phyloP scores from a whole-genome alignment of 2,797 vertebrate genomes.

The Ataeniobius toweri region DNA sequence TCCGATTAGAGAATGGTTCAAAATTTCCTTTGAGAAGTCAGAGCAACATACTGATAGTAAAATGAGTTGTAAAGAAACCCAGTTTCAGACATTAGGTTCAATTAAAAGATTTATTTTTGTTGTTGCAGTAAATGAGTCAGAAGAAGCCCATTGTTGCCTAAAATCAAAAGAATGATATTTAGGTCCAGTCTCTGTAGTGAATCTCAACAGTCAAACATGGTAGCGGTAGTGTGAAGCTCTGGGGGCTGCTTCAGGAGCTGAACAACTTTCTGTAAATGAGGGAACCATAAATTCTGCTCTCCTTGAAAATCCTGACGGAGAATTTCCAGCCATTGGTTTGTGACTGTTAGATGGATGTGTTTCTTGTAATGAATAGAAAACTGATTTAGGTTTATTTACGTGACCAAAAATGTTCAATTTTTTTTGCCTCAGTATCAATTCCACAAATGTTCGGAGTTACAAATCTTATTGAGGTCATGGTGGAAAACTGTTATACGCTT shows the following conservation, averaged over 20 bases:
- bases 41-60: background rate
- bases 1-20: background rate
- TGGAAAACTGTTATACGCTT: too few relatives aligned
- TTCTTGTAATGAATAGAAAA: too few relatives aligned
- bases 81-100: background rate
- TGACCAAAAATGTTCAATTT: too few relatives aligned
- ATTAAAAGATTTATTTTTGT: background rate
- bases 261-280: too few relatives aligned
- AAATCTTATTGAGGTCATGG: too few relatives aligned
- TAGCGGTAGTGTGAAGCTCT: background rate
- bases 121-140: background rate
- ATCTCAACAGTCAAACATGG: background rate
- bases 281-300: too few relatives aligned
- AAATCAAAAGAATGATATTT: background rate
- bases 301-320: too few relatives aligned
- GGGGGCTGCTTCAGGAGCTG: background rate
- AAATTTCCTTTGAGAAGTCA: background rate
- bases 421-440: too few relatives aligned
- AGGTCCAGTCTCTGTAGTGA: background rate
- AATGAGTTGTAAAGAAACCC: background rate
- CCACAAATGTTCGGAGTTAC: too few relatives aligned
- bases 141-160: background rate
- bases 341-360: too few relatives aligned
- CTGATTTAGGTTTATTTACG: too few relatives aligned
- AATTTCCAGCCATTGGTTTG: too few relatives aligned